These are phyloP conservation scores for Parapristionchus giblindavisi DNA, from an alignment of 2,888 invertebrate species.

Conservation along the genomic window DNA sequence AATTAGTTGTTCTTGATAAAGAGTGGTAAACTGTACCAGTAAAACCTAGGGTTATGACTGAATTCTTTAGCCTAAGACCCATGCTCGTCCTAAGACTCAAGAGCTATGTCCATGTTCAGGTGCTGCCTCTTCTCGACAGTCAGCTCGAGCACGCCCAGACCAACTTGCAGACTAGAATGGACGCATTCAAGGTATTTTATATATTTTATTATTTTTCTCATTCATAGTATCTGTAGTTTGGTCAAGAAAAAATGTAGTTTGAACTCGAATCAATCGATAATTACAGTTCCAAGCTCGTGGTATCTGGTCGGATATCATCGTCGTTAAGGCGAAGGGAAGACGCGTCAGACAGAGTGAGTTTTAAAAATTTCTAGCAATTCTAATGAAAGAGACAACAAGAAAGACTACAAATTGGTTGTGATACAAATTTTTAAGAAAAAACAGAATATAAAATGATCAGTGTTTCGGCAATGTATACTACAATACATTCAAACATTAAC, in stretches of 20 bases:
- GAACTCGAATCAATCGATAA: neutral
- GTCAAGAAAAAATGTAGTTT: neutral
- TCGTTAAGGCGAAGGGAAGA: constrained; percentile 60
- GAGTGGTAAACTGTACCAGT: too few relatives aligned
- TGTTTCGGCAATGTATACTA: too few relatives aligned
- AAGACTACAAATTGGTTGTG: too few relatives aligned
- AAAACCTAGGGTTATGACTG: too few relatives aligned
- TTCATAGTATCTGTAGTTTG: neutral
- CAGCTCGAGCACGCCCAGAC: constrained; percentile 62
- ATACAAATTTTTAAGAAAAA: too few relatives aligned
- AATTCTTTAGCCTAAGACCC: too few relatives aligned
- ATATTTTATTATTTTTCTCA: neutral
- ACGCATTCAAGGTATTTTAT: constrained; percentile 61
- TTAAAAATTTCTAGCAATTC: too few relatives aligned
- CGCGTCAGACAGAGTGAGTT: constrained; percentile 55
- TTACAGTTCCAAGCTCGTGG: constrained; percentile 64
- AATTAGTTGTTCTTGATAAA: too few relatives aligned
- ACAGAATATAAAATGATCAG: too few relatives aligned
- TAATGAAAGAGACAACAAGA: too few relatives aligned
- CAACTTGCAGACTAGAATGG: constrained; percentile 64
- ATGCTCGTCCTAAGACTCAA: too few relatives aligned
- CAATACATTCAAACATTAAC: too few relatives aligned
- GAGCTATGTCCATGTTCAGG: constrained; percentile 17
- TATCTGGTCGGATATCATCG: constrained; percentile 66
- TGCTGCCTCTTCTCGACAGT: constrained; percentile 57